Evolutionary conservation across 2,113 vertebrate genomes (phyloP).

Genomic region (Mastomys natalensis): DNA sequence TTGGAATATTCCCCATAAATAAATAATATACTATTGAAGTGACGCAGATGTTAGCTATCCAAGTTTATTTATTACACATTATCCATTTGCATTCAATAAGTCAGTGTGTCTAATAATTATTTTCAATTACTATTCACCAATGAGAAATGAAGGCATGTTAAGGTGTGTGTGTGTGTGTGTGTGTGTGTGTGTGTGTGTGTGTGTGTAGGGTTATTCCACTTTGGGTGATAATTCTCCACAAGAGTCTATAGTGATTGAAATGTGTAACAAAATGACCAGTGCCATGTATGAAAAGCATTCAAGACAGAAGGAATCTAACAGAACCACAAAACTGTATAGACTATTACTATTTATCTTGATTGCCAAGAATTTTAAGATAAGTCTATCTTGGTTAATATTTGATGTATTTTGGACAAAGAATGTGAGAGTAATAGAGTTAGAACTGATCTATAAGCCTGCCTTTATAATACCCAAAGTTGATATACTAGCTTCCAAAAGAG

Average conservation of each 20-base stretch:
- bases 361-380: not conserved
- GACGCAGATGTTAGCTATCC: not conserved
- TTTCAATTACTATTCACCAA: not conserved
- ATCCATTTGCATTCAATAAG: not conserved
- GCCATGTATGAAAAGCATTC: not conserved
- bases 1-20: not conserved
- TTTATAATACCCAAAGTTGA: not conserved
- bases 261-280: not conserved
- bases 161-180: not conserved
- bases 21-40: not conserved
- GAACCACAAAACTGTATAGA: not conserved
- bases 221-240: not conserved
- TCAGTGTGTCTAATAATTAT: not conserved
- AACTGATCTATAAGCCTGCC: not conserved
- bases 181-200: not conserved
- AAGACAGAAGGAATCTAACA: not conserved
- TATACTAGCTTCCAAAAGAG: not conserved
- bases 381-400: not conserved
- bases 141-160: not conserved
- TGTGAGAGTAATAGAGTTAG: not conserved
- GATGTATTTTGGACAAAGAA: not conserved
- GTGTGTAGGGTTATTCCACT: not conserved
- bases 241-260: not conserved
- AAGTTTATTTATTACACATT: not conserved
- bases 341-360: not conserved